Evolutionary conservation across 2,113 vertebrate species (phyloP), one percentile per base, ranked within the genome.

Genomic region (Mustelus asterias): DNA sequence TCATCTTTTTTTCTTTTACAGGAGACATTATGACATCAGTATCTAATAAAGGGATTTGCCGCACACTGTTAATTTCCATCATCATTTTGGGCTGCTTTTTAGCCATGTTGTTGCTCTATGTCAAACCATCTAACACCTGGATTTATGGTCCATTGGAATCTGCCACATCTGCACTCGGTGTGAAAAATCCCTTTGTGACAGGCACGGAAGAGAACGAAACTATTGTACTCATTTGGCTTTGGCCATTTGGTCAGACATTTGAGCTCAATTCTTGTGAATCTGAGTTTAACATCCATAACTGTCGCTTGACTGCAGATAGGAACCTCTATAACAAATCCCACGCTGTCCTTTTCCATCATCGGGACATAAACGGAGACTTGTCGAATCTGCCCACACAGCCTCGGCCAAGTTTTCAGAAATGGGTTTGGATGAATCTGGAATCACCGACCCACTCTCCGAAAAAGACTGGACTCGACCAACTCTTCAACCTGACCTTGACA

Each of bases 401-500:
- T 95, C 98, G 99, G 78, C 99, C 99, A 41, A 98, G 98, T 0
- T 98, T 99, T 97, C 99, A 99, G 97, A 99, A 99, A 96, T 99
- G 99, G 99, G 97, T 99, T 97, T 99, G 99, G 99, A 99, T 99
- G 99, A 99, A 99, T 97, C 96, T 99, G 86, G 99, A 99, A 97
- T 99, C 99, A 0, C 99, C 99, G 0, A 99, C 99, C 0, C 99
- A 99, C 95, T 99, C 98, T 0, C 98, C 98, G 14, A 98, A 99
- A 96, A 98, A 99, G 96, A 98, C 98, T 93, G 99, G 98, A 78
- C 98, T 99, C 13, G 99, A 99, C 96, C 99, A 99, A 96, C 96
- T 99, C 70, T 99, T 99, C 94, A 99, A 99, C 63, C 97, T 99
- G 96, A 99, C 99, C 95, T 98, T 99, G 95, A 99, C 98, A 95